A percentile compares a stretch with the other conserved stretches of the same genome.
These are phyloP conservation scores for Brachionus rubens DNA, from an alignment of 1,140 invertebrate species.

Conservation along the genomic window DNA sequence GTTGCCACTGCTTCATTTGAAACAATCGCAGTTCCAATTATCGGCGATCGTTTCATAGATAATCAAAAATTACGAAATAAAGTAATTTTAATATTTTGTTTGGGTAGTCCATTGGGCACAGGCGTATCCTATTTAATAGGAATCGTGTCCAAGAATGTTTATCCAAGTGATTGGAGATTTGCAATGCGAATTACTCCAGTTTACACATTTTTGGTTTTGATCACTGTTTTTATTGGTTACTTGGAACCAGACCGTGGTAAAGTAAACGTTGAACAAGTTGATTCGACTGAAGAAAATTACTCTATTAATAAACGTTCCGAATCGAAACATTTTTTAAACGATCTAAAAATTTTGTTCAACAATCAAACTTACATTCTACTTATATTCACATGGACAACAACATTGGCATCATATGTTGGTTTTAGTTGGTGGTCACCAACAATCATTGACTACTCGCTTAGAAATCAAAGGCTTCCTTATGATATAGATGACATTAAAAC, in stretches of 20 bases:
- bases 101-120: slow-evolving; percentile 13
- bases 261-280: neutral
- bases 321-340: slow-evolving; percentile 3
- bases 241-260: neutral
- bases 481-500: slow-evolving; percentile 31
- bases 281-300: slow-evolving; percentile 22
- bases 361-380: slow-evolving; percentile 40
- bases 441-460: slow-evolving; percentile 31
- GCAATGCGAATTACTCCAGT: slow-evolving; percentile 33
- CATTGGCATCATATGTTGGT: slow-evolving; percentile 30
- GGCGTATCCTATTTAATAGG: slow-evolving; percentile 42
- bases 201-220: slow-evolving; percentile 7
- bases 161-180: slow-evolving; percentile 7
- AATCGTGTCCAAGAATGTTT: slow-evolving; percentile 7
- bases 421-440: slow-evolving; percentile 40
- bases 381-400: slow-evolving; percentile 36
- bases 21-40: slow-evolving; percentile 36
- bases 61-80: slow-evolving; percentile 18
- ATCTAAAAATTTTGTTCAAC: slow-evolving; percentile 40
- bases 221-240: slow-evolving; percentile 1
- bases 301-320: slow-evolving; percentile 9
- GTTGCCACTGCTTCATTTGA: slow-evolving; percentile 44
- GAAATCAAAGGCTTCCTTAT: neutral
- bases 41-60: slow-evolving; percentile 28
- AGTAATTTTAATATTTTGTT: neutral